Evolutionary conservation across 1,140 invertebrate genomes (phyloP).

Genomic region (Drosophila nigromelanica): DNA sequence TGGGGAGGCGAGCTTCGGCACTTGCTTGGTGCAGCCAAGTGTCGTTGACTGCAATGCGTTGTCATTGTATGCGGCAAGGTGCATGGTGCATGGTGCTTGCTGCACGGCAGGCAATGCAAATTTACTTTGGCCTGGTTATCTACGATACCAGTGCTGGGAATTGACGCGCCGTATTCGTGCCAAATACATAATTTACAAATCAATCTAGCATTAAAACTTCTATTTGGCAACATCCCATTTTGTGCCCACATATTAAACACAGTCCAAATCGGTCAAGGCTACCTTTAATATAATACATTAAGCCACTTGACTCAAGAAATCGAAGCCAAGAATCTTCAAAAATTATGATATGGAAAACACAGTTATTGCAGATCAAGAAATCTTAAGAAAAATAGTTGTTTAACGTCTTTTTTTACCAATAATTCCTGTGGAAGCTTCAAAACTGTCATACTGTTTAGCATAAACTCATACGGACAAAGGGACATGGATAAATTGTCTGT

Average conservation of each 20-base stretch:
- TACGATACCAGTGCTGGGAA: conserved; percentile 19
- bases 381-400: no score
- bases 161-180: conserved; percentile 13
- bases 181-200: conserved; percentile 44
- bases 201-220: conserved; percentile 35
- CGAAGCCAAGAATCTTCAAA: no score
- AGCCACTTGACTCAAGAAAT: no score
- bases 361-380: no score
- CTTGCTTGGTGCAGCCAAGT: conserved; percentile 21
- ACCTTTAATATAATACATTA: conserved; percentile 30
- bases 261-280: conserved; percentile 50
- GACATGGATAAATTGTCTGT: not conserved
- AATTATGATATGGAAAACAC: no score
- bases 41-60: conserved; percentile 44
- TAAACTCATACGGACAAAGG: no score
- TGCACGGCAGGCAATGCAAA: conserved; percentile 24
- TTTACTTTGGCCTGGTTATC: conserved; percentile 35
- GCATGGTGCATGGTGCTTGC: not conserved
- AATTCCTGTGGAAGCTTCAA: no score
- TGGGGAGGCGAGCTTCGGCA: not conserved
- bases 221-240: conserved; percentile 41
- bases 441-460: no score
- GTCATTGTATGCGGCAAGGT: conserved; percentile 2
- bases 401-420: no score
- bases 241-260: not conserved